These are phyloP conservation scores for Martes martes DNA, from an alignment of 2,113 vertebrate genomes.

Conservation along the genomic window DNA sequence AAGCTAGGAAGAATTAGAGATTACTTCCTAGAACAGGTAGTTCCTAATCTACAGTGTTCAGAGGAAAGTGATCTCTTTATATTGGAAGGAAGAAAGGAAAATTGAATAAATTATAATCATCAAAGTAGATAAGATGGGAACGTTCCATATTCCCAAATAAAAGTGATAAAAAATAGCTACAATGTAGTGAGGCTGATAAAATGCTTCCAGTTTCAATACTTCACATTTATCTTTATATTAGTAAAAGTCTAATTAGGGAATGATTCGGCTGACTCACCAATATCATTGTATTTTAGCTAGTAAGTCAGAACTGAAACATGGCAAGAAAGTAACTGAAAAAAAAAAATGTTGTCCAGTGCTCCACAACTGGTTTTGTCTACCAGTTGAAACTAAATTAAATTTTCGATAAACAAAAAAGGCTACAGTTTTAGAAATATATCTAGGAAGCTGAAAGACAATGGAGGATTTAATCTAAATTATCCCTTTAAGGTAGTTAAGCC, in stretches of 20 bases:
- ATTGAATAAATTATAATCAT: neutral
- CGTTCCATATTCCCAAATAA: neutral
- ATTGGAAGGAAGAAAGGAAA: neutral
- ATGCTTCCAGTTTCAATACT: neutral
- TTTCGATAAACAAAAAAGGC: constrained; percentile 29
- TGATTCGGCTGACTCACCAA: neutral
- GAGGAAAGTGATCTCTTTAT: neutral
- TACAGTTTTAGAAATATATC: constrained; percentile 42
- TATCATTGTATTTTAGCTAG: neutral
- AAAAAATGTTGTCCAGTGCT: neutral
- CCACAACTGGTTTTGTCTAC: neutral
- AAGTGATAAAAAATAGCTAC: neutral
- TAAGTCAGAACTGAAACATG: neutral
- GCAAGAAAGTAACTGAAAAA: neutral
- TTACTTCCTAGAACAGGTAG: neutral
- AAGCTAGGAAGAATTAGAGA: neutral
- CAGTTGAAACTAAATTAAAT: neutral
- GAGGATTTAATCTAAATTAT: neutral
- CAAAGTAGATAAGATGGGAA: neutral
- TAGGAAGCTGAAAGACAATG: neutral
- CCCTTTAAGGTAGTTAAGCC: neutral
- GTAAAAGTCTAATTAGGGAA: neutral
- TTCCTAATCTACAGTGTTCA: neutral
- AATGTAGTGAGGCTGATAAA: neutral
- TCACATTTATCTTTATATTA: neutral